Evolutionary conservation across 2,888 invertebrate genomes (phyloP).

Genomic region (Merodon equestris): DNA sequence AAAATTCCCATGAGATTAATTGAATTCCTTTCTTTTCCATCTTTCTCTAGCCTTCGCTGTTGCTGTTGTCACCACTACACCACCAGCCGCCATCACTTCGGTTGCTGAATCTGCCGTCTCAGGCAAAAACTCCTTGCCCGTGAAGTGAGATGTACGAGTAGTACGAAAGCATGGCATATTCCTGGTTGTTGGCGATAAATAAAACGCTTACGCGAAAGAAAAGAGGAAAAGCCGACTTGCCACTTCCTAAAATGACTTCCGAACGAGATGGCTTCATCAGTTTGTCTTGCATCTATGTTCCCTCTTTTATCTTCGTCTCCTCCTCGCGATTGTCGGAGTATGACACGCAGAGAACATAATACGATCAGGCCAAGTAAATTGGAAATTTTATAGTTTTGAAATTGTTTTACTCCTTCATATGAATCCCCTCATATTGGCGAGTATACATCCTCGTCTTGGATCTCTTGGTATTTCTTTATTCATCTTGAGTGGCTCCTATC

Average conservation of each 20-base stretch:
- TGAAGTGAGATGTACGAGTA: too few species aligned
- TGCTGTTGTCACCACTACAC: not conserved
- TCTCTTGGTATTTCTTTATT: constrained; percentile 47
- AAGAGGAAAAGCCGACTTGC: constrained; percentile 33
- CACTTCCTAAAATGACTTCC: constrained; percentile 62
- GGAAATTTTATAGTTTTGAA: constrained; percentile 67
- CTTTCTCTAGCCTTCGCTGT: constrained; percentile 9
- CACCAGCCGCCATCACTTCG: constrained; percentile 5
- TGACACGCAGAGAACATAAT: constrained; percentile 12
- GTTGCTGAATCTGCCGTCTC: constrained; percentile 14
- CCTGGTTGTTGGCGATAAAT: constrained; percentile 55
- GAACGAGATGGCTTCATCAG: constrained; percentile 58
- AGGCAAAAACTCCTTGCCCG: too few species aligned
- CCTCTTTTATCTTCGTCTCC: not conserved
- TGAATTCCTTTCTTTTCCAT: constrained; percentile 60
- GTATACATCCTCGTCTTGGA: constrained; percentile 27
- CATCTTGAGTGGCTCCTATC: constrained; percentile 24
- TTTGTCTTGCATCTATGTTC: not conserved
- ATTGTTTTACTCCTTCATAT: constrained; percentile 45
- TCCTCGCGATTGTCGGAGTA: not conserved
- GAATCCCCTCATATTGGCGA: too few species aligned
- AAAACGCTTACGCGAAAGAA: constrained; percentile 62
- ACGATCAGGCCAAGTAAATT: constrained; percentile 45
- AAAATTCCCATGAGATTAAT: constrained; percentile 67
- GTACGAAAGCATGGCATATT: too few species aligned